These are phyloP conservation scores for Cyprinodon brontotheroides DNA, from an alignment of 2,113 vertebrate genomes.

Conservation along the genomic window DNA sequence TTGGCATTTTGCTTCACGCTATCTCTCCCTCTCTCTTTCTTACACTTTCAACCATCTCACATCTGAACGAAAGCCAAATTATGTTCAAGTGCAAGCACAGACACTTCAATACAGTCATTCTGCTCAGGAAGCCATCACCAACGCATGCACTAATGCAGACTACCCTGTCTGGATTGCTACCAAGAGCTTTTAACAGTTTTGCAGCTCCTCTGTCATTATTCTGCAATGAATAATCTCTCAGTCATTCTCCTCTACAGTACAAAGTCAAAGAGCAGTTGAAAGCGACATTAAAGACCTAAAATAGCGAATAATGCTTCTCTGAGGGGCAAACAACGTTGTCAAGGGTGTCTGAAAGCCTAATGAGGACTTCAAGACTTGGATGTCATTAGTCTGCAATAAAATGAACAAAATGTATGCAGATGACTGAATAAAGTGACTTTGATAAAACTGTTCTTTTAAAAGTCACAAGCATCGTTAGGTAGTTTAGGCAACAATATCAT, in stretches of 20 bases:
- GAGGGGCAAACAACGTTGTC: conserved; percentile 35
- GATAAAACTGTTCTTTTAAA: neutral
- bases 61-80: conserved; percentile 63
- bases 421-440: neutral
- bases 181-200: conserved; percentile 54
- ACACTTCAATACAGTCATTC: conserved; percentile 53
- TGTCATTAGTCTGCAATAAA: conserved; percentile 4
- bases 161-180: conserved; percentile 53
- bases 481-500: too few species aligned
- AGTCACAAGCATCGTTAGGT: neutral
- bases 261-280: conserved; percentile 39
- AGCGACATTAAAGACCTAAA: conserved; percentile 20
- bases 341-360: conserved; percentile 37
- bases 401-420: conserved; percentile 3
- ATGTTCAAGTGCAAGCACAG: conserved; percentile 60
- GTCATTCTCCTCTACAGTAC: conserved; percentile 38
- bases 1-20: conserved; percentile 20
- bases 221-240: conserved; percentile 58
- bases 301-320: conserved; percentile 41
- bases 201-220: conserved; percentile 50
- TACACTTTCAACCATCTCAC: conserved; percentile 38
- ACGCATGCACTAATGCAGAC: conserved; percentile 19
- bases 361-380: conserved; percentile 22
- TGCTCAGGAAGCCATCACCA: conserved; percentile 48
- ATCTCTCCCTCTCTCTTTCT: conserved; percentile 22